Conservation (phyloP, 2,113 vertebrate species). For the Chaetodon auriga region DNA sequence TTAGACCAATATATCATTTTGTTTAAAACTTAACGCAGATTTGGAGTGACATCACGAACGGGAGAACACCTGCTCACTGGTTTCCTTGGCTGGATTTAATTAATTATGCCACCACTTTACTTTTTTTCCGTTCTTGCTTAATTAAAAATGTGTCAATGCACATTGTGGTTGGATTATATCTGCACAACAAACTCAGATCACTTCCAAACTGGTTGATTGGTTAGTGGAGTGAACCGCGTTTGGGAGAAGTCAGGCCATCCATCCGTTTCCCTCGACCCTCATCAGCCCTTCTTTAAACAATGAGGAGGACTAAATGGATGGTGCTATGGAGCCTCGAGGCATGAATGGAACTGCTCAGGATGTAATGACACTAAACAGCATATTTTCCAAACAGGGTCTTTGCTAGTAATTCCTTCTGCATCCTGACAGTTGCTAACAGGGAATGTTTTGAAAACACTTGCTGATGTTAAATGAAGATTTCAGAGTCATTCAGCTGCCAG, state of each 20-base stretch:
- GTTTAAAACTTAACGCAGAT: background rate
- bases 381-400: slow-evolving; percentile 42
- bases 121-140: slow-evolving; percentile 34
- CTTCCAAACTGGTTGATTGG: slow-evolving; percentile 21
- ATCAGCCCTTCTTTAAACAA: slow-evolving; percentile 76
- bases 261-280: slow-evolving; percentile 46
- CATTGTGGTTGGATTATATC: slow-evolving; percentile 48
- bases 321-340: slow-evolving; percentile 41
- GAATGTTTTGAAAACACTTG: background rate
- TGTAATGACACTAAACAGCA: slow-evolving; percentile 62
- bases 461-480: background rate
- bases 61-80: slow-evolving; percentile 43
- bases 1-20: background rate
- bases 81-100: slow-evolving; percentile 37
- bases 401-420: slow-evolving; percentile 4
- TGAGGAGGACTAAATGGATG: slow-evolving; percentile 30
- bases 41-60: background rate
- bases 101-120: slow-evolving; percentile 38
- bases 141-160: slow-evolving; percentile 39
- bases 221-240: slow-evolving; percentile 29
- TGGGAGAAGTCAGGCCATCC: slow-evolving; percentile 33
- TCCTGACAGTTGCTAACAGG: background rate
- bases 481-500: background rate
- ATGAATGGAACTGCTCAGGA: slow-evolving; percentile 50
- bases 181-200: background rate